These are phyloP conservation scores for Sitobion miscanthi DNA, from an alignment of 1,140 invertebrate genomes.

Conservation along the genomic window DNA sequence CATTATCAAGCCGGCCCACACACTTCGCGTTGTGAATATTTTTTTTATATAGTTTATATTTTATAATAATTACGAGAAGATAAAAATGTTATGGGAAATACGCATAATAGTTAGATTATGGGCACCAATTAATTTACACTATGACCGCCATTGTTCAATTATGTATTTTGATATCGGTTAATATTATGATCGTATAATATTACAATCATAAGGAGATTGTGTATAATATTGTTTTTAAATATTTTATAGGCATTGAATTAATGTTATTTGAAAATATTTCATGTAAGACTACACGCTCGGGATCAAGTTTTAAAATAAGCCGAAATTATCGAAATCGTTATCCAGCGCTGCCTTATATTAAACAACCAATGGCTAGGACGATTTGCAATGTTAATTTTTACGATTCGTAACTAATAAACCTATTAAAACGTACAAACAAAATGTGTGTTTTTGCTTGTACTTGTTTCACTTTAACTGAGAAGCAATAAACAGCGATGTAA, in stretches of 20 bases:
- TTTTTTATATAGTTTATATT: neutral
- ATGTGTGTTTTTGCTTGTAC: neutral
- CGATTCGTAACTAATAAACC: neutral
- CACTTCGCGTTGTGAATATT: neutral
- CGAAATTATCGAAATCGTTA: neutral
- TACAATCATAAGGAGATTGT: neutral
- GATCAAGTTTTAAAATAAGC: neutral
- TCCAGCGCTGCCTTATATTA: neutral
- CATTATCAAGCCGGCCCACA: neutral
- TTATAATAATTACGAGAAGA: neutral
- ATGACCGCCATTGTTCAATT: neutral
- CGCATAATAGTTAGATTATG: neutral
- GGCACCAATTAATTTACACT: neutral
- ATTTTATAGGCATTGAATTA: neutral
- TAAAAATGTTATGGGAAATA: slow-evolving; percentile 9
- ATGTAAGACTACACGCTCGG: neutral
- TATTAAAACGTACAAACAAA: neutral
- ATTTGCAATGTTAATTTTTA: neutral
- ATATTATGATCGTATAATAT: neutral
- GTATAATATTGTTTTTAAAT: neutral
- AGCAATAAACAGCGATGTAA: neutral
- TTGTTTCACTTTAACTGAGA: neutral
- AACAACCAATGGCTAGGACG: neutral
- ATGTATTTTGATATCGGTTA: neutral
- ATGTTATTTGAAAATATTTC: neutral